Base-by-base conservation (phyloP, 2,113 vertebrate species). In the Amphiprion percula region DNA sequence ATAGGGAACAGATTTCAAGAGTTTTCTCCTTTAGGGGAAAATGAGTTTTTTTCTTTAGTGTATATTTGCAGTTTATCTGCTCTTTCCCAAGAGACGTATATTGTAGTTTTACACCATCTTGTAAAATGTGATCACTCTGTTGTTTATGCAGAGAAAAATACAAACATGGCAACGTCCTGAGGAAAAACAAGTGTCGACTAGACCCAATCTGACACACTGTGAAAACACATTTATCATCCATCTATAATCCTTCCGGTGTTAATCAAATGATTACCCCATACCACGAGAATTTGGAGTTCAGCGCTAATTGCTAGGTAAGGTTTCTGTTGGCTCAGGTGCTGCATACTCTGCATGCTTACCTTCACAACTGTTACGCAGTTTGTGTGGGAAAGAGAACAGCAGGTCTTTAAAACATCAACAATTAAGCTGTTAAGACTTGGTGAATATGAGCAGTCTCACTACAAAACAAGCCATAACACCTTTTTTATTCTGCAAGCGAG, bases 181-280 rank as follows among this genome's bases (percentile, higher is more conserved):
- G 74, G 77, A 33, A 55, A 84, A 92, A 92, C 93, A 90, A 94
- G 91, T 87, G 82, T 60, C 26, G 72, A 92, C 93, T 86, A 44
- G 90, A 89, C 41, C 65, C 73, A 47, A 75, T 68, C 77, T 72
- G 91, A 88, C 91, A 86, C 87, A 70, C 65, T 69, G 83, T 83
- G 83, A 90, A 88, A 90, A 79, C 85, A 79, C 85, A 90, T 89
- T 92, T 83, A 91, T 93, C 90, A 92, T 90, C 80, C 59, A 75
- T 79, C 74, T 84, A 86, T 79, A 93, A 93, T 90, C 91, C 89
- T 87, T 89, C 80, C 74, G 79, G 83, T 77, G 88, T 90, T 90
- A 93, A 94, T 94, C 88, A 92, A 91, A 91, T 86, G 82, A 92
- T 93, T 93, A 91, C 90, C 74, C 89, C 82, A 90, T 88, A 85